Evolutionary conservation across 2,797 vertebrate genomes (phyloP), one percentile per base, ranked within the genome.

Genomic region (Dicrostonyx torquatus): DNA sequence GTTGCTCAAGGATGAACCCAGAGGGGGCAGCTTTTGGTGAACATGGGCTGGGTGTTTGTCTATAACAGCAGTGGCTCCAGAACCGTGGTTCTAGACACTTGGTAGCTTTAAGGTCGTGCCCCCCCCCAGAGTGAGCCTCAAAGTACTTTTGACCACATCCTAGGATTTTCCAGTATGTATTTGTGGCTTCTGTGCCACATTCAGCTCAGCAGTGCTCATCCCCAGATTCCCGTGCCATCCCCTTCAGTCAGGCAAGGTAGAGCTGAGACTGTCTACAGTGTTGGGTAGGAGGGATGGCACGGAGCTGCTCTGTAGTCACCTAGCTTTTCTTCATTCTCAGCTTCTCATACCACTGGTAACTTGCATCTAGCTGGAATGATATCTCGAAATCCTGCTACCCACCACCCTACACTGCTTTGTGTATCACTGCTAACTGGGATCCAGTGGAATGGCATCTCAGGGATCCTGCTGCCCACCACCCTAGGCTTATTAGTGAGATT

Each of bases 101-200:
- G 15, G 22, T 48, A 77, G 78, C 7, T n/a, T 29, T 75, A 68
- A 91, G 79, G n/a, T n/a, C n/a, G n/a, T n/a, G n/a, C n/a, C n/a
- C 53, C 5, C 17, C 24, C 43, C 6, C 34, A 55, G 70, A 55
- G 45, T 64, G 66, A 84, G 76, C 13, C 72, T 87, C 80, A 5
- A 64, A 6, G 29, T 55, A 29, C 48, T 48, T 26, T 60, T 68
- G n/a, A 68, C 8, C 2, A 62, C 18, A 29, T 50, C 29, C 40
- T 12, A 10, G 53, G 40, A 43, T 37, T 26, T 78, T 53, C 26
- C 37, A 31, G 12, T 6, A 29, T 14, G 5, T 31, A 34, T 18
- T 64, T 7, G 13, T 29, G 58, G n/a, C 6, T 29, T 10, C 43
- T 91, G 10, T 5, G 4, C 22, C 34, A 11, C 0, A 1, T 58